A percentile compares a stretch with the other conserved stretches of the same genome.
phyloP scores from a whole-genome alignment of 2,113 vertebrate species.

The Agapornis roseicollis region DNA sequence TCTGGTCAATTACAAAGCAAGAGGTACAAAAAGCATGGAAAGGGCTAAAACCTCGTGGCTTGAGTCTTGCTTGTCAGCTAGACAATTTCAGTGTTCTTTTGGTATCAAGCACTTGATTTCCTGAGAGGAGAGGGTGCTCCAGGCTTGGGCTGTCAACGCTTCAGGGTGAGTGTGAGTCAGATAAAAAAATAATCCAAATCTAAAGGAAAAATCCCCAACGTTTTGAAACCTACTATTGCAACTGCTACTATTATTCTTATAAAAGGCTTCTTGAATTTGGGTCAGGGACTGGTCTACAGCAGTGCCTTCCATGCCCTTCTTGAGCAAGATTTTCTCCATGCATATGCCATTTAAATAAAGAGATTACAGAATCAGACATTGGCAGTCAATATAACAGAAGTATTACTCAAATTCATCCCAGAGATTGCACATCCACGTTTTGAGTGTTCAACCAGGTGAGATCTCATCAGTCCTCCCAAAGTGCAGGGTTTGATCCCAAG shows the following conservation, averaged over 20 bases:
- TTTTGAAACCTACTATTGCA: background rate
- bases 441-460: background rate
- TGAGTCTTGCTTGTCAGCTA: background rate
- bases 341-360: background rate
- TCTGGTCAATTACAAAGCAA: background rate
- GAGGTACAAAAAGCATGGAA: background rate
- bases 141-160: background rate
- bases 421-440: background rate
- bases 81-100: accelerated
- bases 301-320: background rate
- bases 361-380: background rate
- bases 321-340: background rate
- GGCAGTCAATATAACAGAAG: accelerated
- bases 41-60: accelerated
- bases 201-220: background rate
- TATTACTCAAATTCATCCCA: background rate
- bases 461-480: accelerated
- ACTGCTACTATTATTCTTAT: background rate
- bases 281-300: background rate
- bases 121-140: background rate
- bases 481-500: background rate
- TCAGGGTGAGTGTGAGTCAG: background rate
- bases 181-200: background rate
- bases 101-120: background rate
- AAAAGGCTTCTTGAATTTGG: background rate